Evolutionary conservation across 2,113 vertebrate species (phyloP).

Genomic region (Urocolius indicus): DNA sequence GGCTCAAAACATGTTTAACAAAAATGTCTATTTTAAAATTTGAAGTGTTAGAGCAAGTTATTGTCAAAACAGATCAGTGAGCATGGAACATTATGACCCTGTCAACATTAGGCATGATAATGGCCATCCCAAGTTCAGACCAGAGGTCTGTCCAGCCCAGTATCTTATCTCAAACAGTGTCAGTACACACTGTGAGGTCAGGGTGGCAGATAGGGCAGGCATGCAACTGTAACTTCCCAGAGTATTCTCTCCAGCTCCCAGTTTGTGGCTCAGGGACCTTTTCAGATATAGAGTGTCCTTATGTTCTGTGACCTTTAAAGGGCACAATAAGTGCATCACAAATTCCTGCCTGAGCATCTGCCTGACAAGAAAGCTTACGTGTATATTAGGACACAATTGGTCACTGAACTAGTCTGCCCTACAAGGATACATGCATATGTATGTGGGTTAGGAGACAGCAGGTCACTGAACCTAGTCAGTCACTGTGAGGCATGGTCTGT

Average conservation of each 20-base stretch:
- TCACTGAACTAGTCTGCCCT: not conserved
- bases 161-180: not conserved
- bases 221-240: not conserved
- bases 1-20: not conserved
- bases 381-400: not conserved
- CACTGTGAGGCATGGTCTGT: fast-evolving
- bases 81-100: not conserved
- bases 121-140: not conserved
- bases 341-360: not conserved
- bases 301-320: not conserved
- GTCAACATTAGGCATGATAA: not conserved
- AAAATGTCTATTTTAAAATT: not conserved
- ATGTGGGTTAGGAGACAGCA: not conserved
- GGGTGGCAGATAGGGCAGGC: not conserved
- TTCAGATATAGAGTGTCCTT: not conserved
- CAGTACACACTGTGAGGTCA: not conserved
- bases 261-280: not conserved
- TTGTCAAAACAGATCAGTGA: conserved; percentile 44
- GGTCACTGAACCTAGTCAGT: not conserved
- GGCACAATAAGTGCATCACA: not conserved
- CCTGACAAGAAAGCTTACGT: not conserved
- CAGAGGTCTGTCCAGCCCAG: not conserved
- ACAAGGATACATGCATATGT: not conserved
- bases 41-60: conserved; percentile 3
- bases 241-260: fast-evolving